Conservation (phyloP, 1,140 invertebrate species). For the Drosophila dunni region DNA sequence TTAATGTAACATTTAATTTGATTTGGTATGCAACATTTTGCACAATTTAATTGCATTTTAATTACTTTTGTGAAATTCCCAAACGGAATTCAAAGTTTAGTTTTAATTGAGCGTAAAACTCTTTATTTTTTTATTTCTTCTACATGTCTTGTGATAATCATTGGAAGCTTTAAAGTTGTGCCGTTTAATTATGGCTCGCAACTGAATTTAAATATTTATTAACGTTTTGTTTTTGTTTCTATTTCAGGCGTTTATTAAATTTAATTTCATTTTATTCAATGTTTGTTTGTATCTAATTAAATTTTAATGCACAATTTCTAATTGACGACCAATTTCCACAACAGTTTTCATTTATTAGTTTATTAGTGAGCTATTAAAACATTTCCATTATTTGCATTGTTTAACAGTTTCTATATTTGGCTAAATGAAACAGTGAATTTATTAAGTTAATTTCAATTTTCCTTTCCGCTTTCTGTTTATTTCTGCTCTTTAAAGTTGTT, state of each 20-base stretch:
- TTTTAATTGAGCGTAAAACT: conserved; percentile 55
- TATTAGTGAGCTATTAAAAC: background rate
- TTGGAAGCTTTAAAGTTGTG: background rate
- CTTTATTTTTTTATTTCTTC: conserved; percentile 9
- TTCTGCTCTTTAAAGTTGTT: conserved; percentile 2
- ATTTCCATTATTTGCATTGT: conserved; percentile 7
- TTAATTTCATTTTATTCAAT: background rate
- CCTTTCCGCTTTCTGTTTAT: conserved; percentile 4
- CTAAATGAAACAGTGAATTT: background rate
- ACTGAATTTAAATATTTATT: background rate
- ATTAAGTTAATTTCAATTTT: conserved; percentile 9
- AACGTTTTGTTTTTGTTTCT: too few relatives aligned
- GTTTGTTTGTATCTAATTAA: background rate
- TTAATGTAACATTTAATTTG: conserved; percentile 45
- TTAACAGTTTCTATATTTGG: background rate
- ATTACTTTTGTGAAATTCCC: conserved; percentile 45
- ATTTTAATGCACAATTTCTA: background rate
- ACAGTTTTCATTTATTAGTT: conserved; percentile 2
- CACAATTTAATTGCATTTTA: conserved; percentile 72
- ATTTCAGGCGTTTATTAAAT: background rate
- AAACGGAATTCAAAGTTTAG: conserved; percentile 10
- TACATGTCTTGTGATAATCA: conserved; percentile 7
- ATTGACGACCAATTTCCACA: background rate
- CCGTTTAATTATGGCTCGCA: background rate
- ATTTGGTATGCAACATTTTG: conserved; percentile 38